Conservation (phyloP, 1,140 invertebrate species). For the Chlorops oryzae region DNA sequence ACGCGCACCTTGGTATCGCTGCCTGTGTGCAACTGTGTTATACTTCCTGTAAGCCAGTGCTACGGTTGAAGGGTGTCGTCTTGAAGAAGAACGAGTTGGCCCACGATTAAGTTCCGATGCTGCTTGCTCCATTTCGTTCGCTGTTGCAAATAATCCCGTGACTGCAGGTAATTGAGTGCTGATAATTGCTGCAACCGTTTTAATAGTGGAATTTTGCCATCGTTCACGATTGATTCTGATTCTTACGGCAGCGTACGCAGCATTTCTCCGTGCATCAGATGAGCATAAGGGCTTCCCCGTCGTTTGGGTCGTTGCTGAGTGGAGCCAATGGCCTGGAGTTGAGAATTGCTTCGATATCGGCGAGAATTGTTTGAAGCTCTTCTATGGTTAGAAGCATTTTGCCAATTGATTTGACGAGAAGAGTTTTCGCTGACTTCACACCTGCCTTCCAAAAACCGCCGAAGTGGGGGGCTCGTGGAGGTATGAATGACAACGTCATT, state of each 20-base stretch:
- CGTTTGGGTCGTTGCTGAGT: background rate
- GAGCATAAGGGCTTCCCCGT: background rate
- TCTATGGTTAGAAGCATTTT: background rate
- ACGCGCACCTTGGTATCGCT: no score
- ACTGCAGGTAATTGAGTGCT: no score
- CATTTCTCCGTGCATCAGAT: background rate
- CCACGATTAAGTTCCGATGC: background rate
- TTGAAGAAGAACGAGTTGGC: conserved; percentile 33
- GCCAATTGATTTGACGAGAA: background rate
- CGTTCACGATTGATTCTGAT: background rate
- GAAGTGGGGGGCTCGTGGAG: conserved; percentile 7
- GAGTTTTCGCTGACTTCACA: conserved; percentile 4
- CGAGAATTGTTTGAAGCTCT: background rate
- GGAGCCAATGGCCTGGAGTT: background rate
- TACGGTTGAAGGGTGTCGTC: conserved; percentile 30
- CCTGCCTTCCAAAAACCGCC: conserved; percentile 9
- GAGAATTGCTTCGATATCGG: background rate
- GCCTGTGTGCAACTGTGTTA: no score
- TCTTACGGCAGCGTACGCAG: no score
- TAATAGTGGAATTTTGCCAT: background rate
- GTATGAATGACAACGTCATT: conserved; percentile 5
- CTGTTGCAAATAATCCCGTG: background rate
- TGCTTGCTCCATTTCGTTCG: background rate
- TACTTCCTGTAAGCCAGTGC: conserved; percentile 24
- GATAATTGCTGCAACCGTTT: background rate